phyloP scores from a whole-genome alignment of 2,888 invertebrate species.

The Itoplectis maculator region DNA sequence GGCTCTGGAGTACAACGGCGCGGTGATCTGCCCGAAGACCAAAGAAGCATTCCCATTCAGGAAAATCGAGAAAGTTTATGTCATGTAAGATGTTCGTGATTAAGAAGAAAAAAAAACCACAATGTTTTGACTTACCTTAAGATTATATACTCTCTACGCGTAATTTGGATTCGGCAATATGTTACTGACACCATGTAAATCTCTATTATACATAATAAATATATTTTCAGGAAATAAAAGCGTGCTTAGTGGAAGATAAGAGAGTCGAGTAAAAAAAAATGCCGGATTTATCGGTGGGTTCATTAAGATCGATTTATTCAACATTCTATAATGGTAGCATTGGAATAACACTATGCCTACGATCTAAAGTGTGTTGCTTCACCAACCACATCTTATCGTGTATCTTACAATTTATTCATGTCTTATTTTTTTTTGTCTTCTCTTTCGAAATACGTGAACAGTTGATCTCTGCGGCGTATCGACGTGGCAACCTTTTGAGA shows the following conservation, averaged over 20 bases:
- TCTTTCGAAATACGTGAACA: constrained; percentile 50
- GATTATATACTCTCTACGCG: constrained; percentile 54
- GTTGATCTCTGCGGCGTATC: constrained; percentile 25
- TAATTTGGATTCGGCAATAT: constrained; percentile 60
- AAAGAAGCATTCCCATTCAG: constrained; percentile 96
- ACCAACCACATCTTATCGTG: constrained; percentile 36
- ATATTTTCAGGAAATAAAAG: constrained; percentile 67
- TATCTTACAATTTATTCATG: constrained; percentile 54
- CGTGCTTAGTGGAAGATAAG: not conserved
- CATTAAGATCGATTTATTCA: constrained; percentile 65
- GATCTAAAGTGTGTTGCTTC: constrained; percentile 52
- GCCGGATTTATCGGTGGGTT: constrained; percentile 58
- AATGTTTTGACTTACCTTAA: constrained; percentile 61
- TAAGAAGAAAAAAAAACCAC: constrained; percentile 50
- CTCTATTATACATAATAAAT: constrained; percentile 68
- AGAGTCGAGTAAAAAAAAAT: not conserved
- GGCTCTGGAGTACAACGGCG: constrained; percentile 95
- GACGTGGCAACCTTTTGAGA: constrained; percentile 33
- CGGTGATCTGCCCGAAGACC: constrained; percentile 96
- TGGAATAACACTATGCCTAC: constrained; percentile 61
- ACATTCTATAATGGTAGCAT: constrained; percentile 63
- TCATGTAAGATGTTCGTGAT: constrained; percentile 90
- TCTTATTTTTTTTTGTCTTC: constrained; percentile 18
- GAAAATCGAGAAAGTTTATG: constrained; percentile 98
- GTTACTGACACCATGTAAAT: constrained; percentile 67